phyloP scores from a whole-genome alignment of 2,113 vertebrate species.

The Ondatra zibethicus region DNA sequence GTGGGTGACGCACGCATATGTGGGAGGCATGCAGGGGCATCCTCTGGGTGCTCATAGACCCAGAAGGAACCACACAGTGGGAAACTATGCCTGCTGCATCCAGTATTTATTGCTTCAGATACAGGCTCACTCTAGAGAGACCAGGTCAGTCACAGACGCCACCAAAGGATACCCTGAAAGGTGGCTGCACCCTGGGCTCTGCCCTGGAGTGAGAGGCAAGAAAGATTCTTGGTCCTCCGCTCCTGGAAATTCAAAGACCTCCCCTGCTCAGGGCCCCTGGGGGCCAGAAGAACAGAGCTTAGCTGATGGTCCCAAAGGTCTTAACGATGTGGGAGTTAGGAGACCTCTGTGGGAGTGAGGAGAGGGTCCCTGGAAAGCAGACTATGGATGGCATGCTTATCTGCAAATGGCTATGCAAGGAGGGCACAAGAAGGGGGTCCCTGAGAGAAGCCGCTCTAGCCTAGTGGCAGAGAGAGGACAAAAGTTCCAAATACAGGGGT shows the following conservation, averaged over 20 bases:
- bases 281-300: background rate
- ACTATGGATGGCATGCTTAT: background rate
- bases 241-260: background rate
- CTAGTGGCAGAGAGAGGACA: background rate
- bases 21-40: background rate
- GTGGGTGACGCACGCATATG: rapidly evolving
- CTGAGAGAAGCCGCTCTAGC: background rate
- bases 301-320: background rate
- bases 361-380: background rate
- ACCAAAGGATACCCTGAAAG: background rate
- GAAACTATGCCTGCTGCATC: background rate
- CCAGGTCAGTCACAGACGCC: background rate
- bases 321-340: background rate
- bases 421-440: background rate
- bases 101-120: background rate
- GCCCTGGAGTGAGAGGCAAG: background rate
- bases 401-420: background rate
- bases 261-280: background rate
- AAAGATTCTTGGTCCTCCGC: background rate
- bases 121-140: background rate
- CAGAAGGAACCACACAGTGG: background rate
- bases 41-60: no score
- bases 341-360: background rate
- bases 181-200: background rate
- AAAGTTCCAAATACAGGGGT: background rate